These are phyloP conservation scores for Andrena haemorrhoa DNA, from an alignment of 2,888 invertebrate species.

Conservation along the genomic window DNA sequence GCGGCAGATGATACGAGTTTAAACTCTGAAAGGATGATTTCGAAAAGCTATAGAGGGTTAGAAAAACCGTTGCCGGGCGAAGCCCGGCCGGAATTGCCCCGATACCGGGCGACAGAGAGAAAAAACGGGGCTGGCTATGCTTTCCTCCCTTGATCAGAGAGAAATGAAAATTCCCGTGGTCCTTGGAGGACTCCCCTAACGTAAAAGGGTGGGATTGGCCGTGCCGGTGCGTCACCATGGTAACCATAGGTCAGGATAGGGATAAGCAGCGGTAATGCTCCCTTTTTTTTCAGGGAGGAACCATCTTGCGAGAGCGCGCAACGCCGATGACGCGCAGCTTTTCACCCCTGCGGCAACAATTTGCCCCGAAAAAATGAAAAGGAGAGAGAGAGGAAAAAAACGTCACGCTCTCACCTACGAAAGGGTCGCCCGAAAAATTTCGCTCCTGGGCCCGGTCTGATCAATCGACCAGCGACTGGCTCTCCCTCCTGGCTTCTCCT, in stretches of 20 bases:
- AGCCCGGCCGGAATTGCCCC: conserved; percentile 24
- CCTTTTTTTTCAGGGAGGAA: conserved; percentile 74
- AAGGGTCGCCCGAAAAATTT: conserved; percentile 43
- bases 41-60: background rate
- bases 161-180: conserved; percentile 68
- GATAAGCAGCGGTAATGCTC: conserved; percentile 74
- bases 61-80: conserved; percentile 34
- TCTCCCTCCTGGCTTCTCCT: too few species aligned
- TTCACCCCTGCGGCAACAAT: conserved; percentile 52
- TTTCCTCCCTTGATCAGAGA: conserved; percentile 62
- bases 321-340: conserved; percentile 63
- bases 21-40: background rate
- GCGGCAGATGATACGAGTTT: background rate
- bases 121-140: conserved; percentile 52
- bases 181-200: conserved; percentile 66
- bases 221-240: conserved; percentile 75
- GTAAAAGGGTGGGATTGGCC: conserved; percentile 74
- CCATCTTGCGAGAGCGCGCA: conserved; percentile 75
- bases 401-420: conserved; percentile 14
- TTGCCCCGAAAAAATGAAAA: conserved; percentile 16
- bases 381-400: background rate
- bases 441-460: conserved; percentile 12
- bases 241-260: conserved; percentile 77
- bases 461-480: conserved; percentile 34
- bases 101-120: conserved; percentile 25